Evolutionary conservation across 2,797 vertebrate genomes (phyloP).

Genomic region (Notolabrus celidotus): DNA sequence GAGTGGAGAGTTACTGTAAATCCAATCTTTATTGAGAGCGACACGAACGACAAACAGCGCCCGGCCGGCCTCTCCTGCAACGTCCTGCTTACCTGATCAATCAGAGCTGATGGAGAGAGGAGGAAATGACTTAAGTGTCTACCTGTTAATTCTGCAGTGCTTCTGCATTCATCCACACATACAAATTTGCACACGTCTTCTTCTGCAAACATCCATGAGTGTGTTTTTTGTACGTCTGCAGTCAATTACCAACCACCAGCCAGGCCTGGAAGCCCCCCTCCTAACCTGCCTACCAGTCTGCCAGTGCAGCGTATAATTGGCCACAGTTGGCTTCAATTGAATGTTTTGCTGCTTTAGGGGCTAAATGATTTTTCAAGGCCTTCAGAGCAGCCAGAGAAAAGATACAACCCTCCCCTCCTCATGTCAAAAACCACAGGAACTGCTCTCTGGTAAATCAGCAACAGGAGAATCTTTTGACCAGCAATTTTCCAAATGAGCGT

Average conservation of each 20-base stretch:
- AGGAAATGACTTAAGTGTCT: conserved; percentile 4
- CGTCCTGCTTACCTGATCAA: conserved; percentile 67
- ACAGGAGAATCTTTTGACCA: conserved; percentile 21
- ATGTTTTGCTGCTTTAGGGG: conserved; percentile 64
- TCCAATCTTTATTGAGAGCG: conserved; percentile 87
- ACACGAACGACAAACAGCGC: conserved; percentile 72
- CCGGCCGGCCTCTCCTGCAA: conserved; percentile 53
- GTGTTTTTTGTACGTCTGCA: conserved; percentile 14
- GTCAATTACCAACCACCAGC: conserved; percentile 42
- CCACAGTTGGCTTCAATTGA: conserved; percentile 77
- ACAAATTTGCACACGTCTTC: conserved; percentile 5
- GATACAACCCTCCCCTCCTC: conserved; percentile 51
- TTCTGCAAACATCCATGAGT: conserved; percentile 5
- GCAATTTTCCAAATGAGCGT: conserved; percentile 27
- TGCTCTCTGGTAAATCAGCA: conserved; percentile 24
- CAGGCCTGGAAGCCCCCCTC: conserved; percentile 32
- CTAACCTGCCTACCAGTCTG: conserved; percentile 55
- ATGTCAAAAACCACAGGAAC: conserved; percentile 61
- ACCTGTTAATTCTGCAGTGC: conserved; percentile 35
- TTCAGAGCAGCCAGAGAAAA: conserved; percentile 58
- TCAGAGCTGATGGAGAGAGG: conserved; percentile 36
- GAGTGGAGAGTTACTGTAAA: conserved; percentile 85
- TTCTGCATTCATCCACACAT: background rate
- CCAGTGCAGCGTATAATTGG: conserved; percentile 71
- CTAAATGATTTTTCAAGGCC: conserved; percentile 72